Percentiles rank a stretch among this genome's conserved stretches.
phyloP scores from a whole-genome alignment of 2,797 vertebrate species.

The Eremophila alpestris region DNA sequence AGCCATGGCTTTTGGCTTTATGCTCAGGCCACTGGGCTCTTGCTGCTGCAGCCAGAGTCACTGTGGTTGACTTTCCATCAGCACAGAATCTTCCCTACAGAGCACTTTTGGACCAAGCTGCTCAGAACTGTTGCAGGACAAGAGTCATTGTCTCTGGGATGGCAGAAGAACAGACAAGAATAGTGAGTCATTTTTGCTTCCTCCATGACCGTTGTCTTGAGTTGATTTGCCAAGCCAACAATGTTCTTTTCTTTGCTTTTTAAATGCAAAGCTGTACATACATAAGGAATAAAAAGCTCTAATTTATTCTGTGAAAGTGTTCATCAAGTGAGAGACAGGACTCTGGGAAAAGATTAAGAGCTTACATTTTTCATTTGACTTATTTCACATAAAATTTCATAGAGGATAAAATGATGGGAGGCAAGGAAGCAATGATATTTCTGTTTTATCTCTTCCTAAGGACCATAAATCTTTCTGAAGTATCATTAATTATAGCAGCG shows the following conservation, averaged over 20 bases:
- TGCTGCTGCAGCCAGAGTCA: neutral
- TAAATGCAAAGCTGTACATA: conserved; percentile 56
- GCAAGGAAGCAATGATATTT: conserved; percentile 72
- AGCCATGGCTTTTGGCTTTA: neutral
- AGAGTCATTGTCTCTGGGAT: neutral
- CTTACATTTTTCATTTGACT: conserved; percentile 77
- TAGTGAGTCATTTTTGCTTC: neutral
- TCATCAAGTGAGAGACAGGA: conserved; percentile 71
- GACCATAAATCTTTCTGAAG: conserved; percentile 74
- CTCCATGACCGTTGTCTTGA: neutral
- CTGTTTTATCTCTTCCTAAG: conserved; percentile 74
- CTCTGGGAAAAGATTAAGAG: conserved; percentile 75
- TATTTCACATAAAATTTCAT: conserved; percentile 78
- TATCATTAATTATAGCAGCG: conserved; percentile 70
- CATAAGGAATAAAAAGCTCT: conserved; percentile 58
- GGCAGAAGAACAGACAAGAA: neutral
- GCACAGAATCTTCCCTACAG: neutral
- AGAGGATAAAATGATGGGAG: conserved; percentile 73
- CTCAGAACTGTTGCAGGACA: neutral
- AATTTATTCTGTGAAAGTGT: conserved; percentile 71
- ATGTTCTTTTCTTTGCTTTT: conserved; percentile 43
- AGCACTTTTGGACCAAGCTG: neutral
- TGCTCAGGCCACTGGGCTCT: neutral
- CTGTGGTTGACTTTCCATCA: neutral
- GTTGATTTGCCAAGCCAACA: neutral